Percentiles rank a stretch among this genome's conserved stretches.
These are phyloP conservation scores for Phrynocephalus guinanensis DNA, from an alignment of 2,797 vertebrate genomes.

Conservation along the genomic window DNA sequence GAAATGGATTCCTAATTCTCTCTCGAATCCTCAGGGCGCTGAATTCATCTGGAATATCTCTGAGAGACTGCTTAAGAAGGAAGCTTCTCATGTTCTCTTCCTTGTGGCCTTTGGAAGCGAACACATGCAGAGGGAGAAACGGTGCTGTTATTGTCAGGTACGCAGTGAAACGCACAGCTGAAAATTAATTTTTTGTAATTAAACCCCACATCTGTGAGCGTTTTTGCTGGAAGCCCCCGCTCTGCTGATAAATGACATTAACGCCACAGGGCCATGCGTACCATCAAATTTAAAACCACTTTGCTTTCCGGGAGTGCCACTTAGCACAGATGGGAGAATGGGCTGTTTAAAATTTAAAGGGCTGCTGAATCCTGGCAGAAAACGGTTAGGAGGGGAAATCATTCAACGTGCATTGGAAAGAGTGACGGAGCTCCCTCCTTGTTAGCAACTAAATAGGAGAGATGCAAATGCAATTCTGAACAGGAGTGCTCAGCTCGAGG, in stretches of 20 bases:
- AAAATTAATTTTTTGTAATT: slow-evolving; percentile 80
- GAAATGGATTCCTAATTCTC: neutral
- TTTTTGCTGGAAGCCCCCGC: slow-evolving; percentile 58
- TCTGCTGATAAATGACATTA: slow-evolving; percentile 68
- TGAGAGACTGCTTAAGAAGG: neutral
- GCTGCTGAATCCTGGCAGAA: slow-evolving; percentile 53
- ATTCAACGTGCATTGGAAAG: slow-evolving; percentile 1
- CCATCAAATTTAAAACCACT: slow-evolving; percentile 60
- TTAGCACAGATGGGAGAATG: slow-evolving; percentile 65
- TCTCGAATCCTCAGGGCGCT: slow-evolving; percentile 10
- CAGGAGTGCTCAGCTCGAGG: neutral
- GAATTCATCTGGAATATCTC: neutral
- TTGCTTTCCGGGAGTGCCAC: slow-evolving; percentile 24
- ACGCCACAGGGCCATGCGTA: slow-evolving; percentile 57
- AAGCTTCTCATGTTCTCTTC: slow-evolving; percentile 49
- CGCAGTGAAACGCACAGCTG: slow-evolving; percentile 53
- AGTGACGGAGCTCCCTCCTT: neutral
- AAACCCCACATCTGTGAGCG: slow-evolving; percentile 78
- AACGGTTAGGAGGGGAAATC: slow-evolving; percentile 8
- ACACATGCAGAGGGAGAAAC: slow-evolving; percentile 32
- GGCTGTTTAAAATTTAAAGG: slow-evolving; percentile 76
- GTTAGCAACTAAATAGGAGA: slow-evolving; percentile 8
- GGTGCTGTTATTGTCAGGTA: slow-evolving; percentile 58
- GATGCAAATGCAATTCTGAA: neutral
- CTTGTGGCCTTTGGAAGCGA: slow-evolving; percentile 9